Evolutionary conservation across 2,113 vertebrate genomes (phyloP).

Genomic region (Paracanthobrama guichenoti): DNA sequence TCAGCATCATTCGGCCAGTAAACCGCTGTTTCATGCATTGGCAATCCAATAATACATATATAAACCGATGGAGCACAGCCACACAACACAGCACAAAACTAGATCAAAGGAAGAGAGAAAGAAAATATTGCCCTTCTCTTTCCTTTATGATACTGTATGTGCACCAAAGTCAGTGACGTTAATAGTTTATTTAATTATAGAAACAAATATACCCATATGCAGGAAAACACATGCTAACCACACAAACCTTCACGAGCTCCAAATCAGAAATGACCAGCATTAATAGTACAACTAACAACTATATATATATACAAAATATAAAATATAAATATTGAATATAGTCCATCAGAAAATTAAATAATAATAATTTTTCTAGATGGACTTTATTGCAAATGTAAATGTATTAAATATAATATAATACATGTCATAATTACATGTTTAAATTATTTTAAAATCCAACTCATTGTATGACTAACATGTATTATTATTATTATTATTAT

Average conservation of each 20-base stretch:
- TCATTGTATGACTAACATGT: background rate
- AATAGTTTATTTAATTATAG: background rate
- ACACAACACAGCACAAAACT: background rate
- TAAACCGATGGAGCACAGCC: background rate
- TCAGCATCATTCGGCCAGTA: constrained; percentile 22
- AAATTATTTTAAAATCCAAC: no score
- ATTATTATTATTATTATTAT: background rate
- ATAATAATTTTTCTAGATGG: no score
- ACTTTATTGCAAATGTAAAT: no score
- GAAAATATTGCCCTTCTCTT: background rate
- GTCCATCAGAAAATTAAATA: no score
- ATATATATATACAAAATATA: no score
- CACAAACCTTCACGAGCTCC: background rate
- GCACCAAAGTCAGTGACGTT: background rate
- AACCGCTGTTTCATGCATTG: constrained; percentile 8
- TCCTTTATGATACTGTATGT: background rate
- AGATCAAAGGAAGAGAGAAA: background rate
- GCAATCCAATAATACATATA: constrained; percentile 22
- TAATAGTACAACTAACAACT: no score
- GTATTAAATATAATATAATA: no score
- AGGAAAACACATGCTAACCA: background rate
- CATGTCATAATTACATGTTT: no score
- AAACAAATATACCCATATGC: background rate
- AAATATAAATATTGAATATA: no score
- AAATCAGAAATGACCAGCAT: background rate